A percentile compares a stretch with the other conserved stretches of the same genome.
phyloP scores from a whole-genome alignment of 2,113 vertebrate species.

The Cnemophilus loriae region DNA sequence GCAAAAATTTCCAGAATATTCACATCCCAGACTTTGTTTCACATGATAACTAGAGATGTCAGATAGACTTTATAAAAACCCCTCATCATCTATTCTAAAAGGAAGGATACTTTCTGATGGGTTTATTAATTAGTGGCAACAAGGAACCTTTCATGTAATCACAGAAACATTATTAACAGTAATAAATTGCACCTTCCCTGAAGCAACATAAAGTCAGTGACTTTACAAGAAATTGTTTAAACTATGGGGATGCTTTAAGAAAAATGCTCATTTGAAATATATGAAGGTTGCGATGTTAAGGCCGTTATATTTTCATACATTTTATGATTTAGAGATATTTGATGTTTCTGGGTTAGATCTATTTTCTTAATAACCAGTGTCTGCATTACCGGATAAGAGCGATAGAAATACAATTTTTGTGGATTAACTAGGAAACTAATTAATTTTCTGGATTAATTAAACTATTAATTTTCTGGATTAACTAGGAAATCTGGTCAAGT shows the following conservation, averaged over 20 bases:
- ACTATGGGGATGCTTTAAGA: background rate
- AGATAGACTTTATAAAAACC: background rate
- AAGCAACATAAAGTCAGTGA: slow-evolving; percentile 24
- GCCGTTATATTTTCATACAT: background rate
- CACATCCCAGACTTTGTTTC: background rate
- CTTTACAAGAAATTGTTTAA: slow-evolving; percentile 13
- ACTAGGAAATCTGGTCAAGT: background rate
- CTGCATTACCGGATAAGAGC: background rate
- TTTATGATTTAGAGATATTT: background rate
- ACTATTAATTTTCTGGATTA: background rate
- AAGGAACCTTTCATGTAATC: background rate
- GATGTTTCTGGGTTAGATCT: background rate
- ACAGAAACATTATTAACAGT: background rate
- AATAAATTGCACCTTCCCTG: background rate
- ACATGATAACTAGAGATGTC: background rate
- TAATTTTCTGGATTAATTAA: no score
- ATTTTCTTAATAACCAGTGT: background rate
- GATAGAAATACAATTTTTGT: background rate
- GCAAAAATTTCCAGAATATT: background rate
- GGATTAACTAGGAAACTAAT: no score
- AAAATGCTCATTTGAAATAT: background rate
- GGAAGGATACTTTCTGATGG: background rate
- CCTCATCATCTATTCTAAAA: background rate
- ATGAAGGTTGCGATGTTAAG: background rate
- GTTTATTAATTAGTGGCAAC: slow-evolving; percentile 19